Evolutionary conservation across 92 coral and sea anemone species (phyloP).

Genomic region (Porites evermanni): DNA sequence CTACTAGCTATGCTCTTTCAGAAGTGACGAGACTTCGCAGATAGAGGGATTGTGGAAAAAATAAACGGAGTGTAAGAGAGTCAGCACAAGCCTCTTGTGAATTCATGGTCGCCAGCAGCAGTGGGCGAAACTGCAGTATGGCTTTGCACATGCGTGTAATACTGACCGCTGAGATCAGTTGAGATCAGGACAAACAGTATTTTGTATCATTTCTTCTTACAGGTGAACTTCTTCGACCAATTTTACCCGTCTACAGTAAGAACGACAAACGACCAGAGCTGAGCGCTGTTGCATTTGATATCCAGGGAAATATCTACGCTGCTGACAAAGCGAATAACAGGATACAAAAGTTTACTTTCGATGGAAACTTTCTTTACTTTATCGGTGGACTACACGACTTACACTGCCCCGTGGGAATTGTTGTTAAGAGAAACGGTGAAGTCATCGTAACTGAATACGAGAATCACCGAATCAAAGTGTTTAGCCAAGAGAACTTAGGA

Average conservation of each 20-base stretch:
- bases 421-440: slow-evolving; percentile 83
- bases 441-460: slow-evolving; percentile 82
- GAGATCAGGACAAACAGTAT: neutral
- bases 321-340: slow-evolving; percentile 92
- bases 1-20: no score
- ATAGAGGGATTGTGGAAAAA: no score
- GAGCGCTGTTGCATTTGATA: slow-evolving; percentile 78
- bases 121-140: no score
- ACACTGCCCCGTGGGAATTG: slow-evolving; percentile 81
- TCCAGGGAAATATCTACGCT: slow-evolving; percentile 71
- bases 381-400: slow-evolving; percentile 87
- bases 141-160: no score
- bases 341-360: slow-evolving; percentile 82
- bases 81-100: no score
- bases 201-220: neutral
- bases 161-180: no score
- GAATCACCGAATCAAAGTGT: slow-evolving; percentile 82
- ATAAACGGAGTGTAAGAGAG: no score
- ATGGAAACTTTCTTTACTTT: slow-evolving; percentile 84
- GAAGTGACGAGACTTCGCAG: no score
- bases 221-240: slow-evolving; percentile 87
- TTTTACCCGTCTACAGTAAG: slow-evolving; percentile 89
- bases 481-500: slow-evolving; percentile 62
- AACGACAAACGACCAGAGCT: slow-evolving; percentile 90
- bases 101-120: no score